Percentiles rank a stretch among this genome's conserved stretches.
Evolutionary conservation across 2,113 vertebrate species (phyloP).

Genomic region (Petrocephalus microphthalmus): DNA sequence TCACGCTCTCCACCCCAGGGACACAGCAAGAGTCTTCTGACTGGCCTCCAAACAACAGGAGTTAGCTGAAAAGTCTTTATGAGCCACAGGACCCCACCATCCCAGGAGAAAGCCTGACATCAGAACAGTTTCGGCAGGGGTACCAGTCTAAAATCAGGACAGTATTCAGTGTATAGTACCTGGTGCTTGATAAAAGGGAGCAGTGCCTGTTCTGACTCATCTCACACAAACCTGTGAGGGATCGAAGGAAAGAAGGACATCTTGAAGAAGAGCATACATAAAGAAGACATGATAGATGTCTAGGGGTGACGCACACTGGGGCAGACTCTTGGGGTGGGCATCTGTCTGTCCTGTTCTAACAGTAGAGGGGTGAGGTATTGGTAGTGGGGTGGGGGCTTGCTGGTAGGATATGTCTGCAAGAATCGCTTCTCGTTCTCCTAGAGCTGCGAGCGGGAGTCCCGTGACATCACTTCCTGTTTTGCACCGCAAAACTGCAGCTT

Average conservation of each 20-base stretch:
- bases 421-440: background rate
- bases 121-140: background rate
- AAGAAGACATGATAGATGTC: background rate
- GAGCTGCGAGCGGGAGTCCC: background rate
- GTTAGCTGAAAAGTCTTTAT: background rate
- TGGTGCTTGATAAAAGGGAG: background rate
- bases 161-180: background rate
- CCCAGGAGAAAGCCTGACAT: background rate
- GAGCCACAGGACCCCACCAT: background rate
- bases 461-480: constrained; percentile 46
- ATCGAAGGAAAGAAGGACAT: background rate
- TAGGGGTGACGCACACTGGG: background rate
- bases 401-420: background rate
- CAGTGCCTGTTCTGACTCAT: background rate
- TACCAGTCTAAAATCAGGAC: background rate
- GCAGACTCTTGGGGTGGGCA: background rate
- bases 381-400: background rate
- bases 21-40: background rate
- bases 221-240: background rate
- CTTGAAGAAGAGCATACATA: no score
- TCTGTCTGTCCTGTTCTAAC: background rate
- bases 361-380: background rate
- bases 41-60: background rate
- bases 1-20: background rate
- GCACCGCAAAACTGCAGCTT: constrained; percentile 31